Evolutionary conservation across 2,888 invertebrate species (phyloP).

Genomic region (Lacanobia wlatinum): DNA sequence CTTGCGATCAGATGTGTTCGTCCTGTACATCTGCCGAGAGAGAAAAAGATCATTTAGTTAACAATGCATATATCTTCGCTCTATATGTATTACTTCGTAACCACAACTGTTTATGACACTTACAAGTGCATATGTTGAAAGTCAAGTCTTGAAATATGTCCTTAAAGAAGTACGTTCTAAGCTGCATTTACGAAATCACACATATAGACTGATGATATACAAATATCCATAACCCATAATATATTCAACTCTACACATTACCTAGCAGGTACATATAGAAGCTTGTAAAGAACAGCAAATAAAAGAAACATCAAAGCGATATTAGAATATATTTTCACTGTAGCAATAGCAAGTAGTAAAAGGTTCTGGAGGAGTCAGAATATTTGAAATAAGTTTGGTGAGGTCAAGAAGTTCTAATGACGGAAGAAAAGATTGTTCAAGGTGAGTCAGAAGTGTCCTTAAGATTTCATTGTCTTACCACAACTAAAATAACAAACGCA

Average conservation of each 20-base stretch:
- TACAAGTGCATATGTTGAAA: background rate
- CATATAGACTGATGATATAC: constrained; percentile 53
- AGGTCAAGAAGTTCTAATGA: constrained; percentile 44
- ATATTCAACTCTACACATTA: constrained; percentile 56
- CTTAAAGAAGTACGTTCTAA: background rate
- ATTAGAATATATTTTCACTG: constrained; percentile 45
- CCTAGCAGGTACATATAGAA: constrained; percentile 56
- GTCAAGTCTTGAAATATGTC: background rate
- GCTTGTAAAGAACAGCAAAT: constrained; percentile 62
- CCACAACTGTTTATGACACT: constrained; percentile 10
- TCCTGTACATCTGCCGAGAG: constrained; percentile 93
- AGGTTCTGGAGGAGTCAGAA: constrained; percentile 41
- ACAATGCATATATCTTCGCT: constrained; percentile 49
- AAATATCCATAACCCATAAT: constrained; percentile 50
- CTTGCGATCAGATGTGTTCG: constrained; percentile 92
- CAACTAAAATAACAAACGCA: constrained; percentile 29
- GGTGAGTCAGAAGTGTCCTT: constrained; percentile 37
- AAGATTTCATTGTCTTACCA: constrained; percentile 48
- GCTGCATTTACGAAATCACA: constrained; percentile 54
- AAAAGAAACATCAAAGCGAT: constrained; percentile 61
- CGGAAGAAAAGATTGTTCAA: constrained; percentile 50
- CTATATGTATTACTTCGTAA: constrained; percentile 59
- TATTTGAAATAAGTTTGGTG: constrained; percentile 40
- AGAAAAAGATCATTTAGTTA: constrained; percentile 90
- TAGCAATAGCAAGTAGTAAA: constrained; percentile 12